phyloP scores from a whole-genome alignment of 2,113 vertebrate genomes.

The Ailuropoda melanoleuca region DNA sequence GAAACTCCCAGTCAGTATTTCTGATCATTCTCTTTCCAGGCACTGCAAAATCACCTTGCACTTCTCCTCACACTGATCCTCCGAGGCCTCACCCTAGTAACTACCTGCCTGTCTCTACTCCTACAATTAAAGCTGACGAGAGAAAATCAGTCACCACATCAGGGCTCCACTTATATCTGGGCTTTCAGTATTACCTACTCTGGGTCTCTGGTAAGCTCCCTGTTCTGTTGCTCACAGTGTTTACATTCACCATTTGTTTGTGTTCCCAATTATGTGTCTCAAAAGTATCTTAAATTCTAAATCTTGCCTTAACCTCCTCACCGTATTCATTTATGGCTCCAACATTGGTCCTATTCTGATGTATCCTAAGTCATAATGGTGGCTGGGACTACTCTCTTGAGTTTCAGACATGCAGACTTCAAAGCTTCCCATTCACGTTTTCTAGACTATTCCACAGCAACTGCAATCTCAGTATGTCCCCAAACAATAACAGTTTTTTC shows the following conservation, averaged over 20 bases:
- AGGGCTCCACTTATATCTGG: background rate
- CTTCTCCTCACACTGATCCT: background rate
- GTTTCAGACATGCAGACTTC: background rate
- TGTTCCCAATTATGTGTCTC: background rate
- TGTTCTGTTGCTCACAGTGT: background rate
- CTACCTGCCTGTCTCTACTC: background rate
- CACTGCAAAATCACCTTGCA: background rate
- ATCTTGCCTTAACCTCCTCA: background rate
- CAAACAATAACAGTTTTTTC: background rate
- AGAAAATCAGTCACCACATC: background rate
- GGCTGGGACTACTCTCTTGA: background rate
- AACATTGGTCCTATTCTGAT: background rate
- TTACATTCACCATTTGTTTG: background rate
- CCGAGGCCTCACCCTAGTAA: background rate
- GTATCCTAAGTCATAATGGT: background rate
- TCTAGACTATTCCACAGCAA: slow-evolving; percentile 5
- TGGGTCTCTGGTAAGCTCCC: background rate
- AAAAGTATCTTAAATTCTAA: background rate
- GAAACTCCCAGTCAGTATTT: background rate
- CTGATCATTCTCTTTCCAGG: background rate
- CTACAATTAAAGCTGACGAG: background rate
- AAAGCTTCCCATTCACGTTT: background rate
- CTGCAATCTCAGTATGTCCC: background rate
- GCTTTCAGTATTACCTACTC: background rate
- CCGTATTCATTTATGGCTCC: background rate